These are phyloP conservation scores for Pogonophryne albipinna DNA, from an alignment of 2,797 vertebrate species.

Conservation along the genomic window DNA sequence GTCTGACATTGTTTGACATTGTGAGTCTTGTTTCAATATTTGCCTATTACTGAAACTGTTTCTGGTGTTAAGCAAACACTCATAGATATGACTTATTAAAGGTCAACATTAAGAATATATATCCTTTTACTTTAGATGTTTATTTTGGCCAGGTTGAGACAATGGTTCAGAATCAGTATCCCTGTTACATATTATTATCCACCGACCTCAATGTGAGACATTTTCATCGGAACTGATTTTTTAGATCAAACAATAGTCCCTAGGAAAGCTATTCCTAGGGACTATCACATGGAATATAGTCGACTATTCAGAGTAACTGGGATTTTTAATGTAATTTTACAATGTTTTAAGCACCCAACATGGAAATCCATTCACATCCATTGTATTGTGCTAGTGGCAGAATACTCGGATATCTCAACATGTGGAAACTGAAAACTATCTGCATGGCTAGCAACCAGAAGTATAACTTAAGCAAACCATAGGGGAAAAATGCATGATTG, in stretches of 20 bases:
- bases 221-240: constrained; percentile 13
- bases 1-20: constrained; percentile 72
- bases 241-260: constrained; percentile 3
- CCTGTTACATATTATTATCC: constrained; percentile 33
- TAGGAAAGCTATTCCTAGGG: constrained; percentile 19
- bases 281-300: constrained; percentile 16
- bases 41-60: background rate
- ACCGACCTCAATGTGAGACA: constrained; percentile 15
- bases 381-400: background rate
- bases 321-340: constrained; percentile 3
- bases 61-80: background rate
- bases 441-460: background rate
- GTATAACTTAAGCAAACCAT: background rate
- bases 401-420: background rate
- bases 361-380: constrained; percentile 9
- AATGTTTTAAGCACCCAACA: background rate
- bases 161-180: background rate
- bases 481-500: background rate
- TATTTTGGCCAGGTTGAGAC: background rate
- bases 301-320: constrained; percentile 33
- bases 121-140: no score
- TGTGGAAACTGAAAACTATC: background rate
- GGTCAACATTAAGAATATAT: background rate
- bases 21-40: constrained; percentile 13
- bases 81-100: background rate